phyloP scores from a whole-genome alignment of 2,113 vertebrate genomes.

The Macquaria australasica region DNA sequence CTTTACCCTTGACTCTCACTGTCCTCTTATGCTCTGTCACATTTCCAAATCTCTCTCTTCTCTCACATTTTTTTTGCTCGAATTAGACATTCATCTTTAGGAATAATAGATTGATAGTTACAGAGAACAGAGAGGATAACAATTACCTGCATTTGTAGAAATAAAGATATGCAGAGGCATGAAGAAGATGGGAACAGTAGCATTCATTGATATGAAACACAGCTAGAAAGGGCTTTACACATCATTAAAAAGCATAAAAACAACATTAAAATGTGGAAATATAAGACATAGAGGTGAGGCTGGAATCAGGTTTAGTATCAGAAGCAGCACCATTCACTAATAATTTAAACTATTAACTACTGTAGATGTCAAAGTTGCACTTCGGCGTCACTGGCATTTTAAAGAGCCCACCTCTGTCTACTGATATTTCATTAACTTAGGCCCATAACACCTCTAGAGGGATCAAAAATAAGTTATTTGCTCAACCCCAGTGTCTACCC shows the following conservation, averaged over 20 bases:
- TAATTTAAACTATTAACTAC: not conserved
- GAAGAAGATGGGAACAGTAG: slow-evolving; percentile 5
- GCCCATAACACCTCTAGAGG: not conserved
- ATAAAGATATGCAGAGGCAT: slow-evolving; percentile 13
- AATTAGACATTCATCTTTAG: slow-evolving; percentile 27
- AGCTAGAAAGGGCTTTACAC: not conserved
- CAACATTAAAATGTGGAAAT: not conserved
- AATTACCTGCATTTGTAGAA: slow-evolving; percentile 34
- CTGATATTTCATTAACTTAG: slow-evolving; percentile 27
- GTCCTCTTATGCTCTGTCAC: slow-evolving; percentile 34
- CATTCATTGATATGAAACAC: slow-evolving; percentile 7
- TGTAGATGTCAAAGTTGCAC: not conserved
- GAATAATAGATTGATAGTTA: slow-evolving; percentile 23
- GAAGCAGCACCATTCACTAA: not conserved
- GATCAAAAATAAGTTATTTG: slow-evolving; percentile 31
- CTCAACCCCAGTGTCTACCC: not conserved
- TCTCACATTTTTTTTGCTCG: slow-evolving; percentile 17
- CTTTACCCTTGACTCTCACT: slow-evolving; percentile 48
- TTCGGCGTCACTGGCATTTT: not conserved
- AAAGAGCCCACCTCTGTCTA: not conserved
- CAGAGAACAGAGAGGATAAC: slow-evolving; percentile 25
- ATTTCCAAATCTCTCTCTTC: slow-evolving; percentile 54
- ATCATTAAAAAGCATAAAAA: not conserved
- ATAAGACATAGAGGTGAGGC: not conserved
- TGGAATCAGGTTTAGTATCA: not conserved